Base-by-base conservation (phyloP, 1,140 invertebrate species). In the Venustaconcha ellipsiformis region DNA sequence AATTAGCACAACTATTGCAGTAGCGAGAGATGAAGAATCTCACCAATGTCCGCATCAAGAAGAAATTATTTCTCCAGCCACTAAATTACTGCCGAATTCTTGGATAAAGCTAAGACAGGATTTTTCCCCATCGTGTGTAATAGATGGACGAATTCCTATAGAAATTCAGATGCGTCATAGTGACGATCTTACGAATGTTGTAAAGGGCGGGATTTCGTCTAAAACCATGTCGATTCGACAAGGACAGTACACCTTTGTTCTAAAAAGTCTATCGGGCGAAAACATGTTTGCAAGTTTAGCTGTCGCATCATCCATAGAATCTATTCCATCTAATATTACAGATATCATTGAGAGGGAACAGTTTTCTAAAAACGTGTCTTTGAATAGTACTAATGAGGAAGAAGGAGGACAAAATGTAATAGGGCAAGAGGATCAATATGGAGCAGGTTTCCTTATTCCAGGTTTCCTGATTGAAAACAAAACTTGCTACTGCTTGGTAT, bases 31-130 rank as follows among this genome's bases (percentile, higher is more conserved):
- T 11, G 26, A 11, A 2, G 30, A 67, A 26, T 65, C 67, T 13
- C 68, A 74, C 55, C 17, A 20, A 37, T 74, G 72, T 20, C 66
- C 72, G 62, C 67, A 48, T 17, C 72, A 66, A 37, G 18, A 66
- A 26, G 63, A 64, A 15, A 64, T 64, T 64, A 15, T 23, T 17
- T 23, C 20, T 48, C 37, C 37, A 48, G 1, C 37, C 37, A 48
- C 37, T 48, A 11, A 48, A 48, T 48, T 11, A 48, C 37, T 48
- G 37, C 37, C 37, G 6, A 48, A 11, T 48, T 8, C 6, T 11
- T 48, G 37, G 37, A 48, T 48, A 48, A 48, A 11, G 37, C 37
- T 48, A 48, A 48, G 37, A 48, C 37, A 48, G 37, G 20, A 64
- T 15, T 64, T 64, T 23, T 15, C 63, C 0, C 63, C 63, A 3